phyloP scores from a whole-genome alignment of 2,113 vertebrate genomes.

The Pardalotus punctatus region DNA sequence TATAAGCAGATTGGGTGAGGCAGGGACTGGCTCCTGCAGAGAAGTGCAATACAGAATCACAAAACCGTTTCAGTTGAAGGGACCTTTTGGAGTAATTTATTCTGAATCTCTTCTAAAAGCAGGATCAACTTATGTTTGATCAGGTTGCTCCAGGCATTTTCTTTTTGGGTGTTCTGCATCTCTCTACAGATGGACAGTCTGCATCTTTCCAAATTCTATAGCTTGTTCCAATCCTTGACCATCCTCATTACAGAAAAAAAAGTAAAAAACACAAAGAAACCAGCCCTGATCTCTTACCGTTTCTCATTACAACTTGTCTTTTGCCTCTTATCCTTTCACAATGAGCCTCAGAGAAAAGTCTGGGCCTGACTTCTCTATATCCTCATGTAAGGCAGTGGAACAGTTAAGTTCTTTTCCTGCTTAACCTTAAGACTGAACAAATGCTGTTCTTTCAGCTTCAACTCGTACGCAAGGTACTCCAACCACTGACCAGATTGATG shows the following conservation, averaged over 20 bases:
- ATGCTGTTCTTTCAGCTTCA: background rate
- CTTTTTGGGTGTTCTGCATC: background rate
- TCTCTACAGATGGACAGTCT: background rate
- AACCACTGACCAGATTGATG: background rate
- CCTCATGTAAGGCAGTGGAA: background rate
- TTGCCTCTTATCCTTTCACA: background rate
- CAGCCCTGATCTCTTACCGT: background rate
- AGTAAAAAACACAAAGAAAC: background rate
- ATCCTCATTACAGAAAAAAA: background rate
- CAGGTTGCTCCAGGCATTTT: background rate
- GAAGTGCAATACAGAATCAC: background rate
- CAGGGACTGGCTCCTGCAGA: background rate
- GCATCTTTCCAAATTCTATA: background rate
- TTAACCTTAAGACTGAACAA: background rate
- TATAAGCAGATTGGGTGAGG: background rate
- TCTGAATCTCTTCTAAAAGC: background rate
- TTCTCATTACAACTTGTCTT: background rate
- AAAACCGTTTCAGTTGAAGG: background rate
- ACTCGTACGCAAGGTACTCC: accelerated
- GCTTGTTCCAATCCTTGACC: background rate
- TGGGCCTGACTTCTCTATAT: background rate
- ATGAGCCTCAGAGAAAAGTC: background rate
- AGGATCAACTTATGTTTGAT: background rate
- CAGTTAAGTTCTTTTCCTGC: background rate
- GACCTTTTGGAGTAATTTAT: background rate